Percentiles rank a stretch among this genome's conserved stretches.
phyloP scores from a whole-genome alignment of 2,113 vertebrate genomes.

The Cervus canadensis region DNA sequence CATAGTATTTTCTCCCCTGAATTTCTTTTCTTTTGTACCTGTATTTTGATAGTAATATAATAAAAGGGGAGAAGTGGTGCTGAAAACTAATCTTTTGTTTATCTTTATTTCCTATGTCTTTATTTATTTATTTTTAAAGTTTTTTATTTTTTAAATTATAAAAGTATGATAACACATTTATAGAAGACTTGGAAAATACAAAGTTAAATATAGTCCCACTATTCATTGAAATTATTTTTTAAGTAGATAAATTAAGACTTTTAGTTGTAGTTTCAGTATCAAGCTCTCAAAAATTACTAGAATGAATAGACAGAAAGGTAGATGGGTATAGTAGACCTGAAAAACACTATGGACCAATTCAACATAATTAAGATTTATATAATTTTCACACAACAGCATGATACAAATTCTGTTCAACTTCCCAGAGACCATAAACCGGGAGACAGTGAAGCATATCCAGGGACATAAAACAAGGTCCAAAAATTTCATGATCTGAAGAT shows the following conservation, averaged over 20 bases:
- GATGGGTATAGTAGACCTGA: background rate
- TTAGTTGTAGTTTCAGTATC: background rate
- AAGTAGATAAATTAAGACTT: background rate
- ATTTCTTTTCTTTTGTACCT: conserved; percentile 31
- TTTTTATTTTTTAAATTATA: background rate
- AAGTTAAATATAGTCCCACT: background rate
- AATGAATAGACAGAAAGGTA: background rate
- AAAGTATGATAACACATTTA: background rate
- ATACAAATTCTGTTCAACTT: background rate
- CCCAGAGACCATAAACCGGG: background rate
- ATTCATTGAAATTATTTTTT: background rate
- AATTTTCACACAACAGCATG: background rate
- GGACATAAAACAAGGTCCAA: background rate
- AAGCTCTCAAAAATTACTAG: background rate
- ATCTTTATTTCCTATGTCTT: background rate
- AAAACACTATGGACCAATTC: background rate
- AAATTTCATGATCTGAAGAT: background rate
- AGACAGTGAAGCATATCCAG: background rate
- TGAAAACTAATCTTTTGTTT: conserved; percentile 8
- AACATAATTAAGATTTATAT: background rate
- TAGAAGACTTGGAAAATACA: background rate
- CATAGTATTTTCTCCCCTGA: background rate
- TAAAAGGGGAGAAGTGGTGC: background rate
- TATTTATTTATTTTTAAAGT: background rate
- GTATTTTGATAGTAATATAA: conserved; percentile 27